Evolutionary conservation across 2,888 invertebrate species (phyloP), one percentile per base, ranked within the genome.

Genomic region (Andrena bucephala): DNA sequence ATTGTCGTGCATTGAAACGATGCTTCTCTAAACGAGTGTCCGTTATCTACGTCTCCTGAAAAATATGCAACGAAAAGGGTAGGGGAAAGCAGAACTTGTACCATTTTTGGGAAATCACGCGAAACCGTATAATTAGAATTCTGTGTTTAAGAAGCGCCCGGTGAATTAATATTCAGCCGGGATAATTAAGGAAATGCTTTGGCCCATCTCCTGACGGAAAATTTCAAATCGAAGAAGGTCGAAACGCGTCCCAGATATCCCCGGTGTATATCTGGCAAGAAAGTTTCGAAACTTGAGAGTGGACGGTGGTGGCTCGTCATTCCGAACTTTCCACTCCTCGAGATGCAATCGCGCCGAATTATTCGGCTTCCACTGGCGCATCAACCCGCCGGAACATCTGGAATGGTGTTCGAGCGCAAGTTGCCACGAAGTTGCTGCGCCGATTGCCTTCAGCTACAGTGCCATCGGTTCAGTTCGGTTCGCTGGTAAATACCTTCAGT

Each of bases 371-470:
- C 59, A 52, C 71, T 31, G 29, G 42, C 20, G 42, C 50, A 8
- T 48, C 65, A 7, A 8, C 20, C 10, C 27, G 13, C 42, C 29
- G 20, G 59, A 70, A 68, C 36, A 24, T 72, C 20, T 16, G 2
- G 13, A 48, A 13, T 5, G 24, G 62, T 36, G 20, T 24, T 65
- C 20, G 70, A 24, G 20, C 29, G 63, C 62, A 27, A 36, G 63
- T 31, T 50, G 66, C 29, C 63, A 48, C 0, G 36, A 65, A 27
- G 63, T 65, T 20, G 76, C 31, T 57, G 74, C 62, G 66, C 77
- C 77, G 69, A 81, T 88, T 78, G 74, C 67, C 6, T 50, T 60
- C 63, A 66, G 68, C 67, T 77, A 69, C 65, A 82, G 79, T 81
- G 82, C 2, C 24, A 10, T 57, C 57, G 42, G 42, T 42, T 42